Conservation (phyloP, 2,113 vertebrate genomes). For the Elaphurus davidianus region DNA sequence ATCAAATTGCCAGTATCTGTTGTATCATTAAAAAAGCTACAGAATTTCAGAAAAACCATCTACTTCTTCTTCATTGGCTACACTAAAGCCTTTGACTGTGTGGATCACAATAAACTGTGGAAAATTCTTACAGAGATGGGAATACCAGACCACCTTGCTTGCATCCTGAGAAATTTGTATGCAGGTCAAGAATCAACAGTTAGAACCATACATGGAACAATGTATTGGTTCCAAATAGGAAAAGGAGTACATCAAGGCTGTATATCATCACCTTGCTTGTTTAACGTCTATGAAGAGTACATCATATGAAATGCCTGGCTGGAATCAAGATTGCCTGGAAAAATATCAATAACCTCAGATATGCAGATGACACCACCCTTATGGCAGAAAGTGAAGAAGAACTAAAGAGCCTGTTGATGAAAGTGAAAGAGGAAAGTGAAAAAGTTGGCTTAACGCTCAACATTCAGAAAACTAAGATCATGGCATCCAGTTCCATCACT, state of each 20-base stretch:
- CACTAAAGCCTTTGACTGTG: not conserved
- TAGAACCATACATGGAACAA: not conserved
- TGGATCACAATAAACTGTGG: not conserved
- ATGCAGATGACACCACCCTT: not conserved
- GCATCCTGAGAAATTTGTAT: not conserved
- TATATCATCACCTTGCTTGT: not conserved
- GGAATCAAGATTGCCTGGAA: not conserved
- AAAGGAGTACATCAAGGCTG: not conserved
- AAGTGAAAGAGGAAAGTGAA: not conserved
- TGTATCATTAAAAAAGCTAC: not conserved
- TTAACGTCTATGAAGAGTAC: not conserved
- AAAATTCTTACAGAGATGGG: not conserved
- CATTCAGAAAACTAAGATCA: not conserved
- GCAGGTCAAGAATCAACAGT: not conserved
- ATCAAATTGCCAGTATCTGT: not conserved
- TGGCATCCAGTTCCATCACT: not conserved
- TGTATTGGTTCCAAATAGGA: not conserved
- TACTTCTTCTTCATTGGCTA: not conserved
- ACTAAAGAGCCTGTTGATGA: not conserved
- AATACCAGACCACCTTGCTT: not conserved
- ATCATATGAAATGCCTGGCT: not conserved
- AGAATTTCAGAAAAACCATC: not conserved
- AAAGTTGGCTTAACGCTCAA: fast-evolving
- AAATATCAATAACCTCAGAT: not conserved
- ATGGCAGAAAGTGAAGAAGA: not conserved